These are phyloP conservation scores for Philereme transversata DNA, from an alignment of 2,888 invertebrate species.

Conservation along the genomic window DNA sequence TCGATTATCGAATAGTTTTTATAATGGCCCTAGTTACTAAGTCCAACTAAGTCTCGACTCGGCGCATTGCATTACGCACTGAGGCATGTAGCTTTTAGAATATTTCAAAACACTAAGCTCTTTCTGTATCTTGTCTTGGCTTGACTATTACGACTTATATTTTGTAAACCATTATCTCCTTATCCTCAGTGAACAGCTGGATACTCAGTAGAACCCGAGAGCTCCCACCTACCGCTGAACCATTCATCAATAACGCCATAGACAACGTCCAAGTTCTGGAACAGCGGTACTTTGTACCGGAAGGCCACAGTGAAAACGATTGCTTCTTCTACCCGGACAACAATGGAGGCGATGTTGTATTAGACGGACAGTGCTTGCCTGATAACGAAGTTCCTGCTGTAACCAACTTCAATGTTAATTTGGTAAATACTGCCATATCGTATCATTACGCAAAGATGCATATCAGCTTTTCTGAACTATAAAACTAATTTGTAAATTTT, in stretches of 20 bases:
- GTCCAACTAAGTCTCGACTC: too few species aligned
- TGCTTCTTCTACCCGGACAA: slow-evolving; percentile 75
- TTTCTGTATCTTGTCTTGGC: slow-evolving; percentile 1
- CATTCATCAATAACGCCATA: slow-evolving; percentile 49
- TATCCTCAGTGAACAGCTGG: slow-evolving; percentile 61
- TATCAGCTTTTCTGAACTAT: too few species aligned
- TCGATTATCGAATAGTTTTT: too few species aligned
- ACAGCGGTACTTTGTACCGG: slow-evolving; percentile 54
- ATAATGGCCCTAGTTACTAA: too few species aligned
- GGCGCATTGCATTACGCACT: too few species aligned
- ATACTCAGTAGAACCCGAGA: slow-evolving; percentile 57
- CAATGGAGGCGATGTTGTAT: slow-evolving; percentile 62
- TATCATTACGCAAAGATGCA: too few species aligned
- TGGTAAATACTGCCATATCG: neutral
- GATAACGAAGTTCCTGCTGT: slow-evolving; percentile 48
- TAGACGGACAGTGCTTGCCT: slow-evolving; percentile 59
- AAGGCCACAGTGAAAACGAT: slow-evolving; percentile 55
- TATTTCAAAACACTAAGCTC: neutral
- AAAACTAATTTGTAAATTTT: too few species aligned
- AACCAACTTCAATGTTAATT: slow-evolving; percentile 47
- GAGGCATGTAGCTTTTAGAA: too few species aligned
- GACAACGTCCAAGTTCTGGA: slow-evolving; percentile 54
- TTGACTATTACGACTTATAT: too few species aligned
- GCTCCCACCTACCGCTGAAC: slow-evolving; percentile 41
- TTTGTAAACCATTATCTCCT: too few species aligned